Base-by-base conservation (phyloP, 2,797 vertebrate genomes). In the Trichosurus vulpecula region DNA sequence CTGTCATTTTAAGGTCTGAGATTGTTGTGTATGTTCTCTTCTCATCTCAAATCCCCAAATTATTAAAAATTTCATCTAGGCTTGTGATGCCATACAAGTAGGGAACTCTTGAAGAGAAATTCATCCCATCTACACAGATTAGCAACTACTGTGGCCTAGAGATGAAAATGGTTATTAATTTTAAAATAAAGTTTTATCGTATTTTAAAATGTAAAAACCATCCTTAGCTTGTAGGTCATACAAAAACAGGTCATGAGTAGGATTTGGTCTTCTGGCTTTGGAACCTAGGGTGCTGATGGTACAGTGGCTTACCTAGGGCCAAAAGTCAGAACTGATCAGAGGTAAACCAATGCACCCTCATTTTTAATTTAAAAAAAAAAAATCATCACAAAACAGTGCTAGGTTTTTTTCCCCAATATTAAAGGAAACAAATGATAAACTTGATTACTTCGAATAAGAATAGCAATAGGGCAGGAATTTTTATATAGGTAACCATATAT, bases 1-100 rank as follows among this genome's bases (percentile, higher is more conserved):
- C 52, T 95, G 92, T 58, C 89, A 54, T 93, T 27, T 96, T 92
- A 95, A 93, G 31, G 87, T 95, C 29, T 95, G 4, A 95, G 97
- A 94, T 93, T 89, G 94, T 13, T 90, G 74, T 95, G 92, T 90
- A 41, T 52, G 35, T 2, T 92, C 89, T 93, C 47, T 93, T 96
- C n/a, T 54, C 25, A 41, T 41, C n/a, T 81, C n/a, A 81, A 2
- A 47, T 41, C 6, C 66, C 19, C 19, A 81, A 61, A 81, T 61
- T 4, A 61, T 6, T 61, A 35, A 61, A 61, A 61, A 14, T 61
- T 35, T 35, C 31, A 61, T 14, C 30, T 35, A 14, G 13, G n/a
- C 58, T 61, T 61, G 3, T 16, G 31, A 81, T 41, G n/a, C 41
- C 66, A 81, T 81, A 2, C n/a, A 41, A 41, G 4, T 41, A 41